phyloP scores from a whole-genome alignment of 2,113 vertebrate genomes.

The Agapornis roseicollis region DNA sequence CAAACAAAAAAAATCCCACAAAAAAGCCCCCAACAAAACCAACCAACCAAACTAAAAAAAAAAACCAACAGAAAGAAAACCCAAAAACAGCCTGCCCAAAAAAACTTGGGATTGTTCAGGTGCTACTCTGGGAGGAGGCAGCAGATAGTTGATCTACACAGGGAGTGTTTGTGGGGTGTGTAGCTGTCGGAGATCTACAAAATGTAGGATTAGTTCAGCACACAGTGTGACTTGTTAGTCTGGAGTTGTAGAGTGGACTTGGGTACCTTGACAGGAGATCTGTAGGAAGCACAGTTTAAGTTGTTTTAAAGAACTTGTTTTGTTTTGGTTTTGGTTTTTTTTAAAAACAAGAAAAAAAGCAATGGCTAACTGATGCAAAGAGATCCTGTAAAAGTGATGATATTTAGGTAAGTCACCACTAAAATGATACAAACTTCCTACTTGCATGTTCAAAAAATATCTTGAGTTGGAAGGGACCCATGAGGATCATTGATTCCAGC shows the following conservation, averaged over 20 bases:
- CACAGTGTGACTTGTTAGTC: not conserved
- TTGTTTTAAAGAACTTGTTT: not conserved
- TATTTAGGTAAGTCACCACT: not conserved
- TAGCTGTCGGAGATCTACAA: not conserved
- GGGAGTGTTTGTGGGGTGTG: not conserved
- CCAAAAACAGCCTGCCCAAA: accelerated
- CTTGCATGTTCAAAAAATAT: not conserved
- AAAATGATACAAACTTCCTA: not conserved
- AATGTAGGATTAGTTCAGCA: not conserved
- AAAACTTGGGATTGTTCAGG: not conserved
- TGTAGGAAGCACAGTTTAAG: not conserved
- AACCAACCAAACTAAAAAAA: not conserved
- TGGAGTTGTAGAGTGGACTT: not conserved
- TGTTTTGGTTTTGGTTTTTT: too few relatives aligned
- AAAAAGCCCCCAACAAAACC: not conserved
- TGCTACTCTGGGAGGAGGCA: not conserved
- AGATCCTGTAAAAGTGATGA: not conserved
- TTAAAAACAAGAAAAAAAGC: too few relatives aligned
- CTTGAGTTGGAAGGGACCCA: not conserved
- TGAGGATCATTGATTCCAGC: not conserved
- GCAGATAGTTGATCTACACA: not conserved
- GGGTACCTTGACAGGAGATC: not conserved
- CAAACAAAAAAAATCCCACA: not conserved
- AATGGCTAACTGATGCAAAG: not conserved
- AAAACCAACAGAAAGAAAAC: not conserved